Evolutionary conservation across 2,113 vertebrate genomes (phyloP).

Genomic region (Rhipidura dahli): DNA sequence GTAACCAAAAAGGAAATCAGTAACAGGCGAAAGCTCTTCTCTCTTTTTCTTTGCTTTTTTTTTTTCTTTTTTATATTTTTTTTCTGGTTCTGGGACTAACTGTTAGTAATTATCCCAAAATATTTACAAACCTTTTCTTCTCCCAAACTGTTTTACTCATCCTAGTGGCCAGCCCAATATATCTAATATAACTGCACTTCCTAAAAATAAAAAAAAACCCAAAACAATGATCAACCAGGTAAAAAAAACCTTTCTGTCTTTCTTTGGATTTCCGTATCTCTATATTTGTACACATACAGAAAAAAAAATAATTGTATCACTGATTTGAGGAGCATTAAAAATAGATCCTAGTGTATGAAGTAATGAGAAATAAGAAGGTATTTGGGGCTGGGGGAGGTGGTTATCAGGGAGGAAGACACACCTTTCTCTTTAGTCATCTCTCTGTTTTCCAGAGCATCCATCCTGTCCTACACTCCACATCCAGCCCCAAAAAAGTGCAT

Average conservation of each 20-base stretch:
- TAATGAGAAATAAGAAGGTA: not conserved
- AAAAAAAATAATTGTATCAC: not conserved
- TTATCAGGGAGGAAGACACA: not conserved
- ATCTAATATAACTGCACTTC: not conserved
- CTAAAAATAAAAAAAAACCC: not conserved
- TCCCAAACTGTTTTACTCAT: not conserved
- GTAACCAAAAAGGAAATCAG: conserved; percentile 63
- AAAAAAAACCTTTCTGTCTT: not conserved
- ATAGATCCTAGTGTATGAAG: not conserved
- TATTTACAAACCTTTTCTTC: conserved; percentile 22
- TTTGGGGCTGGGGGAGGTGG: not conserved
- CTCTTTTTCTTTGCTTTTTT: not conserved
- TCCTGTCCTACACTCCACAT: not conserved
- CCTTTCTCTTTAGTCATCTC: not conserved
- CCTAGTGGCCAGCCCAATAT: not conserved
- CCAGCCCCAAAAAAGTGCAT: not conserved
- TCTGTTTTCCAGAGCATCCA: not conserved
- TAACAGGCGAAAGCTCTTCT: conserved; percentile 46
- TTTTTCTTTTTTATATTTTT: not conserved
- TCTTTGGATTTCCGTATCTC: rapidly evolving
- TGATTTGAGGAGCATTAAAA: not conserved
- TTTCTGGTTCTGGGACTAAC: not conserved
- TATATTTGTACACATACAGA: rapidly evolving
- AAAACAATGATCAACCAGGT: not conserved
- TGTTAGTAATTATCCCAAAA: conserved; percentile 45